Base-by-base conservation (phyloP, 2,888 invertebrate genomes). In the Idaea dimidiata region DNA sequence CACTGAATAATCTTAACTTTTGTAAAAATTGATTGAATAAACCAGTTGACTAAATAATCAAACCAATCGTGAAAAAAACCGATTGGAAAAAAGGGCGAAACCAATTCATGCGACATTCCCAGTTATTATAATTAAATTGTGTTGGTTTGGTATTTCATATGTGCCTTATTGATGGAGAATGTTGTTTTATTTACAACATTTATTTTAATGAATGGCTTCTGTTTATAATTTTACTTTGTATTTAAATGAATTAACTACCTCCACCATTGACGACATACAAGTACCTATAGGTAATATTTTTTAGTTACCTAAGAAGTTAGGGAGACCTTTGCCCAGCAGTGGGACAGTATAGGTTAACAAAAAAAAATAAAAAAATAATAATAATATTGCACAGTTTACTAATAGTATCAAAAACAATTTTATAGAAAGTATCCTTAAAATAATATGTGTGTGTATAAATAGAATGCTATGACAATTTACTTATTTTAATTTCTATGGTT, bases 221-320 rank as follows among this genome's bases (percentile, higher is more conserved):
- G 7, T 14, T 8, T 3, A 43, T 43, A 7, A 5, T 43, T 43
- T 6, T 2, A 43, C 8, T 43, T 56, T 56, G 56, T 56, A 56
- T 56, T 18, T 56, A 56, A 56, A 17, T 56, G 8, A 17, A 17
- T 17, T 56, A 14, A 56, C 56, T 56, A 56, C 56, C 56, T 56
- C 56, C 56, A 56, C 56, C 16, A 18, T 56, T 17, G 56, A 33
- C 33, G 14, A 43, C 14, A 24, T 24, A 24, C 5, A 24, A 24
- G 24, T 24, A 24, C 43, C 8, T 43, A 8, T 2, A 6, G 43
- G 43, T 43, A 43, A 43, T 43, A 43, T 8, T 6, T 4, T 43
- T 43, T 14, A 43, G 43, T 24, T 24, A 24, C 24, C 24, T 43
- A 43, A n/a, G n/a, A n/a, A n/a, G n/a, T n/a, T n/a, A n/a, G n/a